phyloP scores from a whole-genome alignment of 2,113 vertebrate species.

The Nerophis lumbriciformis region DNA sequence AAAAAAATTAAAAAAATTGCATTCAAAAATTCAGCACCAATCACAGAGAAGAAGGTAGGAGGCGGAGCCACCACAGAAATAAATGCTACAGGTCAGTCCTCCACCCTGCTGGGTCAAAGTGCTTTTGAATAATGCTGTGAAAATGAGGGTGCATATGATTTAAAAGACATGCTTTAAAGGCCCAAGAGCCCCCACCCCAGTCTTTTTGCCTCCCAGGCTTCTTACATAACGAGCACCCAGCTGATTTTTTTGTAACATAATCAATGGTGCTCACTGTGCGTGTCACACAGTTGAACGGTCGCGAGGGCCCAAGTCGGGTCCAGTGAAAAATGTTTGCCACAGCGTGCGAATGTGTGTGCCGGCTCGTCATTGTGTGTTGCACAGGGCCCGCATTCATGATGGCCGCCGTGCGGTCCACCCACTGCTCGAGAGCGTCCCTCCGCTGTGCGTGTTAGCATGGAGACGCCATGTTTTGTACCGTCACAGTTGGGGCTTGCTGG shows the following conservation, averaged over 20 bases:
- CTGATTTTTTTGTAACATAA: conserved; percentile 48
- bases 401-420: too few species aligned
- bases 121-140: too few species aligned
- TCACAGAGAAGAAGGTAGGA: too few species aligned
- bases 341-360: conserved; percentile 28
- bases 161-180: too few species aligned
- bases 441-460: too few species aligned
- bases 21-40: too few species aligned
- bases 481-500: conserved; percentile 14
- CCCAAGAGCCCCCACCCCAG: too few species aligned
- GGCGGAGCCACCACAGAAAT: too few species aligned
- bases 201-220: conserved; percentile 15
- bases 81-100: too few species aligned
- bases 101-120: too few species aligned
- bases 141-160: too few species aligned
- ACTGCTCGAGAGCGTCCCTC: conserved; percentile 7
- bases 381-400: conserved; percentile 41
- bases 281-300: conserved; percentile 25
- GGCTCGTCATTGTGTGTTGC: conserved; percentile 12
- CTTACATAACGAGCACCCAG: conserved; percentile 58
- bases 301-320: conserved; percentile 13
- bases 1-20: too few species aligned
- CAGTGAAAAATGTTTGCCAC: conserved; percentile 39
- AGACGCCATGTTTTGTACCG: conserved; percentile 1
- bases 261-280: conserved; percentile 54